Evolutionary conservation across 2,888 invertebrate genomes (phyloP).

Genomic region (Plebejus argus): DNA sequence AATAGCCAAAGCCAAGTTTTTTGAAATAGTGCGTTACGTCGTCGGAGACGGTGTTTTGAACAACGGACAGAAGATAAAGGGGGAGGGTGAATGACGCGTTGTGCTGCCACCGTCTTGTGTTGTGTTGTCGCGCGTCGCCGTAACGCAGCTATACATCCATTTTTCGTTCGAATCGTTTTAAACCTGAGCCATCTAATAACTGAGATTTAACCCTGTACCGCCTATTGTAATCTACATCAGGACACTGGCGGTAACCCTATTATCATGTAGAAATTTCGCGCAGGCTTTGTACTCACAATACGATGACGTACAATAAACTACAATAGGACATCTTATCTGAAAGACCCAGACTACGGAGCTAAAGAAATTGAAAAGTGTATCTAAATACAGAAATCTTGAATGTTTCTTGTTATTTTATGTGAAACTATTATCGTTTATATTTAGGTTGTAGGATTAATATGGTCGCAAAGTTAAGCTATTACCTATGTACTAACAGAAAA

Average conservation of each 20-base stretch:
- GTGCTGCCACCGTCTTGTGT: too few relatives aligned
- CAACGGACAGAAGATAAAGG: too few relatives aligned
- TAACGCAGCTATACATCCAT: too few relatives aligned
- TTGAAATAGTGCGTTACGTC: too few relatives aligned
- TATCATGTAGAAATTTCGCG: constrained; percentile 19
- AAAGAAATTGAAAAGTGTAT: constrained; percentile 16
- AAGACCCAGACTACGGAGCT: neutral
- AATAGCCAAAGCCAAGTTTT: too few relatives aligned
- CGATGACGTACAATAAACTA: constrained; percentile 20
- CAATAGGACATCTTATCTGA: constrained; percentile 14
- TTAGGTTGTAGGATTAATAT: neutral
- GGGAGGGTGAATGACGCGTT: too few relatives aligned
- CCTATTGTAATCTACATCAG: neutral
- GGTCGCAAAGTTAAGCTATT: too few relatives aligned
- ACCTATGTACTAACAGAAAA: too few relatives aligned
- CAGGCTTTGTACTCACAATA: constrained; percentile 8
- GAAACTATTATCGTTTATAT: neutral
- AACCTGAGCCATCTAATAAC: neutral
- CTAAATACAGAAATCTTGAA: neutral
- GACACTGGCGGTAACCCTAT: neutral
- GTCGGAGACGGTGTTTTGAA: too few relatives aligned
- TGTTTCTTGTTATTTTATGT: neutral
- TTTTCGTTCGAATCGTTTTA: neutral
- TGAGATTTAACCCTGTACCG: neutral
- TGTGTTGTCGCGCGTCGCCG: too few relatives aligned